A percentile compares a stretch with the other conserved stretches of the same genome.
Conservation (phyloP, 2,797 vertebrate genomes). For the Tiaroga cobitis region DNA sequence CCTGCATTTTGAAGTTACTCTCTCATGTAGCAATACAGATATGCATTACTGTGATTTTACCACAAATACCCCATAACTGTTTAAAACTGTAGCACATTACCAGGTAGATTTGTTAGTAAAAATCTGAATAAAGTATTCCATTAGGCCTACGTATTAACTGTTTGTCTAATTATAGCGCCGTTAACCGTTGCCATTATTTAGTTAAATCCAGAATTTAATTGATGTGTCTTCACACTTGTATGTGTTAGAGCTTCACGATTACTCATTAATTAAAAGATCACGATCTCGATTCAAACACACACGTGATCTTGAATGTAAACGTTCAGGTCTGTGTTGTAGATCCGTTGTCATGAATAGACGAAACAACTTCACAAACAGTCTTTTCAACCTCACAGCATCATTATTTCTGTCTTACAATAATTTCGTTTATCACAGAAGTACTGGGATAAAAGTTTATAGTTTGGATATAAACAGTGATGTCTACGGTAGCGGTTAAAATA, state of each 20-base stretch:
- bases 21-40: slow-evolving; percentile 18
- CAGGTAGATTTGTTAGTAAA: neutral
- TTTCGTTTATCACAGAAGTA: too few species aligned
- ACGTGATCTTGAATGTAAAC: too few species aligned
- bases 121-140: neutral
- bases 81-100: neutral
- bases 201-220: neutral
- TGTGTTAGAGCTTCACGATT: neutral
- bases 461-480: neutral
- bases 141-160: neutral
- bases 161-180: neutral
- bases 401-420: too few species aligned
- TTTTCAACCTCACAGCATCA: too few species aligned
- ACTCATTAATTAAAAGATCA: too few species aligned
- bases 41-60: slow-evolving; percentile 1
- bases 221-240: neutral
- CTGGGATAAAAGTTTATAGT: neutral
- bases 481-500: neutral
- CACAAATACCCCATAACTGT: neutral
- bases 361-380: too few species aligned
- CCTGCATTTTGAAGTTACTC: neutral
- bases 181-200: neutral
- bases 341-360: too few species aligned
- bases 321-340: too few species aligned
- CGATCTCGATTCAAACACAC: too few species aligned